These are phyloP conservation scores for Sinella curviseta DNA, from an alignment of 1,140 invertebrate species.

Conservation along the genomic window DNA sequence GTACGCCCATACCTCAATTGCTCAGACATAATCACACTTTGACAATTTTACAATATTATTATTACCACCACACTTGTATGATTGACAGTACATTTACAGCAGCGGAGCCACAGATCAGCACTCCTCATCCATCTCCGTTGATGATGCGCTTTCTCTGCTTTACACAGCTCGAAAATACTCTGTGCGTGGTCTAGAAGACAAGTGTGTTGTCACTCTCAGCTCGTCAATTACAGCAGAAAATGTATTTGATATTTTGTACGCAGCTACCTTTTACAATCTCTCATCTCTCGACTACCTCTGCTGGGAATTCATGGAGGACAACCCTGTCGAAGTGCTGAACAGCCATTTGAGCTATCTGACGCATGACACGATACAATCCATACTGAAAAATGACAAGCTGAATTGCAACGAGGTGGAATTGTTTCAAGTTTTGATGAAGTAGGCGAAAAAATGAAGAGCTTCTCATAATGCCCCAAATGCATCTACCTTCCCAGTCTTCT, in stretches of 20 bases:
- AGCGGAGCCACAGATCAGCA: too few species aligned
- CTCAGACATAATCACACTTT: neutral
- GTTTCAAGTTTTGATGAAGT: constrained; percentile 36
- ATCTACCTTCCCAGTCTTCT: neutral
- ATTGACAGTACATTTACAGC: constrained; percentile 5
- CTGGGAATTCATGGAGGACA: constrained; percentile 39
- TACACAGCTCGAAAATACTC: constrained; percentile 38
- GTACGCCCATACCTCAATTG: neutral
- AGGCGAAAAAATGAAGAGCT: neutral
- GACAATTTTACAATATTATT: too few species aligned
- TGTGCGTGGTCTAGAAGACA: constrained; percentile 36
- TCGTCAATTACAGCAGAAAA: constrained; percentile 30
- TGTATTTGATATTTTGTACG: constrained; percentile 40
- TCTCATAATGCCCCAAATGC: neutral
- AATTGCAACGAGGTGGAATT: constrained; percentile 33
- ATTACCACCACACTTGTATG: too few species aligned
- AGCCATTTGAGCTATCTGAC: constrained; percentile 25
- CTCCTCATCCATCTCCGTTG: neutral
- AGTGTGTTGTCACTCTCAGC: constrained; percentile 30
- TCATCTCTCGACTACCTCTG: constrained; percentile 19
- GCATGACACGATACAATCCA: constrained; percentile 22
- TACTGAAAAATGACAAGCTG: constrained; percentile 32
- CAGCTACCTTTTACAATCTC: constrained; percentile 32
- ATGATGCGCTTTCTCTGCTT: constrained; percentile 22
- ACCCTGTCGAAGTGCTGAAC: constrained; percentile 32